Base-by-base conservation (phyloP, 2,888 invertebrate genomes). In the Heliconius ismenius region DNA sequence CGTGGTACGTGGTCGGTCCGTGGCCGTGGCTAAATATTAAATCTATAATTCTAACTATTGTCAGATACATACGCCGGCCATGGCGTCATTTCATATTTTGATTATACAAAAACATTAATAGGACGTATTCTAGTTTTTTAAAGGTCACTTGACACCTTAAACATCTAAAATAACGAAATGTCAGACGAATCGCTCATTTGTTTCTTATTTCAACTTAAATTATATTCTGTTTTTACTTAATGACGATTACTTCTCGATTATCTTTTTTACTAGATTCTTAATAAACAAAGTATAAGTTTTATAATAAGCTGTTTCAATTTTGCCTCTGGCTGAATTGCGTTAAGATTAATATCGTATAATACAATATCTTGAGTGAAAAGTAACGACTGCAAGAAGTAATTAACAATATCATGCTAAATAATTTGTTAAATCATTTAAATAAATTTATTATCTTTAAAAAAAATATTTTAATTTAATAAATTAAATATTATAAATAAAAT, bases 111-210 rank as follows among this genome's bases (percentile, higher is more conserved):
- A 43, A 58, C 15, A 62, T 36, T 21, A 62, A 32, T 32, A 62
- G 1, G n/a, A 72, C 7, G 26, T 43, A 72, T 60, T 60, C 36
- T 72, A 62, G 62, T 73, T 62, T 62, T 43, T 36, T 43, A 36
- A 65, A 65, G 39, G 67, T 67, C 39, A 67, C 32, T 67, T 39
- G 39, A 67, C 7, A 18, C 2, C 24, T 67, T 24, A 49, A 43
- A 26, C 28, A n/a, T 69, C 28, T 28, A 54, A 69, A 69, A 54
- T 32, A 70, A 58, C n/a, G 9, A 58, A 70, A 70, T 70, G 24
- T 58, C 70, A 70, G 32, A 70, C 21, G 70, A 58, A 67, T 67
- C 67, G 24, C 15, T 67, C 24, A 15, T 67, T 67, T 24, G 67
- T 67, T 67, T 67, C 7, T 67, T 67, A 24, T 24, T 67, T 36